Conservation (phyloP, 37 sponge, comb jelly and placozoan species). For the Aplysina aerophoba region DNA sequence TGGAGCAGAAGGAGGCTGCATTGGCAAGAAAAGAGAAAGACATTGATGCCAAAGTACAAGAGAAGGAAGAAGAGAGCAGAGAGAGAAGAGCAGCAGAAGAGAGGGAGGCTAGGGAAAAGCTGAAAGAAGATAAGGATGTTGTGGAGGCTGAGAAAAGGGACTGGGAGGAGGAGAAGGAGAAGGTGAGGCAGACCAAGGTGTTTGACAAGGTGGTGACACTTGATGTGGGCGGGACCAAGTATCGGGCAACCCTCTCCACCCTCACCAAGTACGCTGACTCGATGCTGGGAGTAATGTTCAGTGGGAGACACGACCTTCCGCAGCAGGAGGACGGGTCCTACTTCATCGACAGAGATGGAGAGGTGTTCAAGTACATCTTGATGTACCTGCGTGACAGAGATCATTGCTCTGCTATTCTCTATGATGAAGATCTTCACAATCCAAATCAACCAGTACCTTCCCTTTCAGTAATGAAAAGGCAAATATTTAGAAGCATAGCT, state of each 20-base stretch:
- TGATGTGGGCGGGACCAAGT: conserved; percentile 17
- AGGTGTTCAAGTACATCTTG: conserved; percentile 24
- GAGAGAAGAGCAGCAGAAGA: no score
- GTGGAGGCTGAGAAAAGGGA: neutral
- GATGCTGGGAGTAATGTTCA: conserved; percentile 21
- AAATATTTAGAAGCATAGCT: no score
- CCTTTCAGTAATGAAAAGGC: no score
- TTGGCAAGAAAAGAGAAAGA: neutral
- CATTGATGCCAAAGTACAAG: neutral
- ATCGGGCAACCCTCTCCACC: neutral
- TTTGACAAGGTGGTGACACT: conserved; percentile 33
- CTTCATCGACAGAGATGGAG: conserved; percentile 25
- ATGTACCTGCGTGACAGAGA: neutral
- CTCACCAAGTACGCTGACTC: conserved; percentile 34
- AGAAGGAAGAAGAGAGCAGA: neutral
- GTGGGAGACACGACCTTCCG: neutral
- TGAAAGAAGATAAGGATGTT: neutral
- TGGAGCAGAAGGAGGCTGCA: neutral
- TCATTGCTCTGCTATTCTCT: no score
- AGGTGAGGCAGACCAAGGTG: neutral
- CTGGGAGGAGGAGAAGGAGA: conserved; percentile 20
- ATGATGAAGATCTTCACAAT: no score
- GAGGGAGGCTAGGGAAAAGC: no score
- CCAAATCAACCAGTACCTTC: no score
- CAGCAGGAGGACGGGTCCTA: conserved; percentile 27